Conservation (phyloP, 2,797 vertebrate species). For the Anguilla pacifica region DNA sequence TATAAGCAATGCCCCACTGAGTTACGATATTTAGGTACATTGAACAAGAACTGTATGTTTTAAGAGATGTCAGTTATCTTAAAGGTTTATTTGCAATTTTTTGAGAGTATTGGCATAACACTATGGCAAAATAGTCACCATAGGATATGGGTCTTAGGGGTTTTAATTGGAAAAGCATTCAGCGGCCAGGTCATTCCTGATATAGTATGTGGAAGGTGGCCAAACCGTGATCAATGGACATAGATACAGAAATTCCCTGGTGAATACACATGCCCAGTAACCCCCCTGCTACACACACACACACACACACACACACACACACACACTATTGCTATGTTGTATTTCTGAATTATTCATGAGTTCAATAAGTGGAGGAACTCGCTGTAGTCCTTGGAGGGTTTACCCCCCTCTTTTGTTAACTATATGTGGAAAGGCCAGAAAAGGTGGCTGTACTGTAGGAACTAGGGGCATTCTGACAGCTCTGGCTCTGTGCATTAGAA, state of each 20-base stretch:
- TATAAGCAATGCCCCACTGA: neutral
- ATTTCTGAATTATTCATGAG: slow-evolving; percentile 30
- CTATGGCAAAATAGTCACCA: neutral
- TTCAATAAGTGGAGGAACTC: slow-evolving; percentile 27
- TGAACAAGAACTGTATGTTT: neutral
- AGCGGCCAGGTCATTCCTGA: neutral
- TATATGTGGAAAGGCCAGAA: slow-evolving; percentile 19
- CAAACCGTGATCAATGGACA: slow-evolving; percentile 13
- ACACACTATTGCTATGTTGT: slow-evolving; percentile 8
- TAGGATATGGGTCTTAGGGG: neutral
- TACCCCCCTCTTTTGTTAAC: neutral
- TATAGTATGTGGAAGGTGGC: slow-evolving; percentile 9
- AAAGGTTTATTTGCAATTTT: neutral
- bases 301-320: neutral
- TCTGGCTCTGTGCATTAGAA: neutral
- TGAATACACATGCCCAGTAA: neutral
- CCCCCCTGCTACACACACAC: neutral
- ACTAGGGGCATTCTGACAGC: slow-evolving; percentile 12
- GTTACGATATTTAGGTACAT: neutral
- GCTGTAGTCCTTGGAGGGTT: slow-evolving; percentile 23
- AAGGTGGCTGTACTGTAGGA: slow-evolving; percentile 13
- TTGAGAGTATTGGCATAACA: neutral
- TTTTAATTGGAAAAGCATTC: neutral
- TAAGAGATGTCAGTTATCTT: neutral
- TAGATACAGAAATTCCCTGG: slow-evolving; percentile 1